Percentiles rank a stretch among this genome's conserved stretches.
These are phyloP conservation scores for Melanotaenia maccullochi DNA, from an alignment of 2,797 vertebrate species.

Conservation along the genomic window DNA sequence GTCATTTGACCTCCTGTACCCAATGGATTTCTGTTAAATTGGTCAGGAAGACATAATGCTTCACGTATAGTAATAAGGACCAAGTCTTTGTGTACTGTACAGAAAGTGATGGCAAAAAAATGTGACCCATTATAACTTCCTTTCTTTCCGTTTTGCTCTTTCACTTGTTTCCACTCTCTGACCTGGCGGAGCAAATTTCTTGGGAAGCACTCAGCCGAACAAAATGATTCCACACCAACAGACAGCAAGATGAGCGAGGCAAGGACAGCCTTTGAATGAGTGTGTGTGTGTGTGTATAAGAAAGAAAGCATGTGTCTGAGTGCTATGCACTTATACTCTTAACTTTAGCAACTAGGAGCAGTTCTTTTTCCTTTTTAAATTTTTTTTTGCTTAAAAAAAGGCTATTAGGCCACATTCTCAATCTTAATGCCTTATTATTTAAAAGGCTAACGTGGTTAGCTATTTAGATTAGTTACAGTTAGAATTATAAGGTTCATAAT, in stretches of 20 bases:
- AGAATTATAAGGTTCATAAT: background rate
- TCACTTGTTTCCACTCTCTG: constrained; percentile 43
- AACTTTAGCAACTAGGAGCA: background rate
- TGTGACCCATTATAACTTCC: constrained; percentile 47
- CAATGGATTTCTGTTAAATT: constrained; percentile 57
- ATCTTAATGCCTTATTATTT: background rate
- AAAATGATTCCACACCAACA: constrained; percentile 74
- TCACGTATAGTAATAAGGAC: constrained; percentile 26
- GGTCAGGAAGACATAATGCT: constrained; percentile 40
- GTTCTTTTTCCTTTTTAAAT: background rate
- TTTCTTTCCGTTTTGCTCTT: constrained; percentile 49
- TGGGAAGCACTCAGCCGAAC: constrained; percentile 72
- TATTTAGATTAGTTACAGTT: background rate
- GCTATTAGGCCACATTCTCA: no score
- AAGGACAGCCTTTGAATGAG: constrained; percentile 59
- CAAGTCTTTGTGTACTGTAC: constrained; percentile 42
- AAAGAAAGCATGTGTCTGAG: constrained; percentile 17
- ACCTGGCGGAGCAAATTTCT: constrained; percentile 71
- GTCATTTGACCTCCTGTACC: constrained; percentile 50
- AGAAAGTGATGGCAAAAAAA: constrained; percentile 47
- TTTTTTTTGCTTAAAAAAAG: no score
- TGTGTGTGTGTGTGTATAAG: constrained; percentile 21
- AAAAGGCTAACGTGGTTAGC: background rate
- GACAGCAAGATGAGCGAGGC: constrained; percentile 62
- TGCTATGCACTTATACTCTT: background rate